Evolutionary conservation across 2,888 invertebrate species (phyloP), one percentile per base, ranked within the genome.

Genomic region (Exocentrus adspersus): DNA sequence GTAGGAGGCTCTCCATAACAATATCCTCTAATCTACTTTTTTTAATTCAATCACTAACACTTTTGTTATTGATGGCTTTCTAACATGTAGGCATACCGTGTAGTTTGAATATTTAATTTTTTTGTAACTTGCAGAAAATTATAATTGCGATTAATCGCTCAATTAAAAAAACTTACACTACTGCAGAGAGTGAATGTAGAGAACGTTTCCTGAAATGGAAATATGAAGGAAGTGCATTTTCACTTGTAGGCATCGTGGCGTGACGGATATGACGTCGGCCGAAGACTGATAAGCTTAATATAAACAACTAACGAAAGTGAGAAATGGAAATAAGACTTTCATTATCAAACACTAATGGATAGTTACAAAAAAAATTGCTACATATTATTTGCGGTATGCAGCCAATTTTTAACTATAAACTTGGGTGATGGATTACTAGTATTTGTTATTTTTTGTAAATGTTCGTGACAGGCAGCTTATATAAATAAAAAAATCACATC

Each of bases 61-160:
- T 51, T 21, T 48, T n/a, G 41, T 7, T 28, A 28, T 20, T 21
- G 24, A 17, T 42, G 42, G 19, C 53, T 53, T 53, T 53, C 53
- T 53, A 53, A 53, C 41, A 42, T 42, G 53, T 53, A 53, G 53
- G 53, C 16, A 42, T 53, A 42, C 20, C 20, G 14, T 53, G 53
- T 41, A 19, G 10, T 32, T 16, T 21, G 53, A 53, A 53, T 53
- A 53, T 53, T 53, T 41, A 51, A 32, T n/a, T 37, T 51, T 28
- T 19, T 24, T 41, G 19, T 41, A 41, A 6, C 41, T 24, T 2
- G 42, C 10, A 10, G 14, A 16, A 53, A 53, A 53, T 52, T 5
- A 37, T 12, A 52, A 52, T 53, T 16, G 20, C 19, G 52, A 37
- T 37, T 37, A 37, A 37, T 37, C n/a, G 37, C 37, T 37, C 37